A percentile compares a stretch with the other conserved stretches of the same genome.
phyloP scores from a whole-genome alignment of 30 jellyfish, hydroid and myxozoan genomes.

The Turritopsis dohrnii region DNA sequence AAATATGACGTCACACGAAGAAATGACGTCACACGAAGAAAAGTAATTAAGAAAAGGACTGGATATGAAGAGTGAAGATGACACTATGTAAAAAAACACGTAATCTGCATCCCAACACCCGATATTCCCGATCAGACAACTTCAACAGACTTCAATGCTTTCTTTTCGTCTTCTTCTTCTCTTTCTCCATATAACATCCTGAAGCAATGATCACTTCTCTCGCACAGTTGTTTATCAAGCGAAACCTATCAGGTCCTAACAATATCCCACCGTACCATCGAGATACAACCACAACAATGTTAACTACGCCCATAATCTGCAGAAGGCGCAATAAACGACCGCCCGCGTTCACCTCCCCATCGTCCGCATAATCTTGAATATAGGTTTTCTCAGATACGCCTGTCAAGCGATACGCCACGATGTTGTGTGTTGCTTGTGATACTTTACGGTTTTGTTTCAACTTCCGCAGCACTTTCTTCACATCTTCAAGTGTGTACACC shows the following conservation, averaged over 20 bases:
- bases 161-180: background rate
- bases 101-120: too few species aligned
- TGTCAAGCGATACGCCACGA: constrained; percentile 71
- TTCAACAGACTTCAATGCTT: background rate
- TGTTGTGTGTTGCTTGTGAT: constrained; percentile 83
- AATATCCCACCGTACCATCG: constrained; percentile 96
- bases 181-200: constrained; percentile 24
- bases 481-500: constrained; percentile 44
- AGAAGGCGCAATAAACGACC: constrained; percentile 64
- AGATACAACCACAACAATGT: constrained; percentile 74
- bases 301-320: constrained; percentile 61
- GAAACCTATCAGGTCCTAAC: constrained; percentile 88
- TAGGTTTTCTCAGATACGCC: constrained; percentile 23
- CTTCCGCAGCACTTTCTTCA: constrained; percentile 30
- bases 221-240: constrained; percentile 81
- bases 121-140: too few species aligned
- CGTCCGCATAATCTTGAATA: constrained; percentile 83
- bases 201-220: constrained; percentile 53
- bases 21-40: too few species aligned
- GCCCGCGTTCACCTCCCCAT: constrained; percentile 93
- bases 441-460: constrained; percentile 61
- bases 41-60: too few species aligned
- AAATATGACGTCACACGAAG: too few species aligned
- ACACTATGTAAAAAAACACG: too few species aligned
- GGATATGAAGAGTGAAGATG: too few species aligned